Base-by-base conservation (phyloP, 2,797 vertebrate genomes). In the Steatocranus sp. region DNA sequence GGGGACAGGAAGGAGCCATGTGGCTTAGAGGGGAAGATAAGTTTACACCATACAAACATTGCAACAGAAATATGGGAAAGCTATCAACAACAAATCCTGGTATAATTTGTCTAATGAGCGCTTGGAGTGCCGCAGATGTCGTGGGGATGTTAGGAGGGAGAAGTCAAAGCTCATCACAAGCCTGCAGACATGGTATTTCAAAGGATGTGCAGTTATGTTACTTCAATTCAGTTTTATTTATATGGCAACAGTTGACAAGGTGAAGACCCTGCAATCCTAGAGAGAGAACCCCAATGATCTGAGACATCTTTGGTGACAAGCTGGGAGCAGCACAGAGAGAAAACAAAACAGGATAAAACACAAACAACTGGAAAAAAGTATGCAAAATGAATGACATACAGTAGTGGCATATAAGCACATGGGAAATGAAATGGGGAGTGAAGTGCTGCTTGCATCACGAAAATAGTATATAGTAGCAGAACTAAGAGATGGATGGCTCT, bases 41-140 rank as follows among this genome's bases (percentile, higher is more conserved):
- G 66, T 70, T 70, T 70, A 70, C 66, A 70, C 14, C 48, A 63
- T 30, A 41, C 4, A 49, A 76, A 25, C 77, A 46, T 11, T 30
- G 30, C 73, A 82, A 77, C 30, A 82, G 66, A 46, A 68, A 54
- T 74, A 54, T 41, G 43, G 46, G 43, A 32, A 20, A 80, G 77
- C 36, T 46, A 54, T 70, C 30, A 79, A 63, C 79, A 75, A 78
- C 80, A 78, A 11, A 58, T 80, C 27, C 54, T 25, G 15, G 48
- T 68, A 49, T 75, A 74, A 84, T 91, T 90, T 86, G 54, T 76
- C 54, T 78, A 54, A 66, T 46, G 56, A 81, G 38, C 1, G 11
- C 66, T 73, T 32, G 43, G 58, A 66, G 82, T 2, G 11, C 32
- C 79, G 81, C 82, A 86, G 79, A 81, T 83, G 82, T 78, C 48